A percentile compares a stretch with the other conserved stretches of the same genome.
Evolutionary conservation across 2,888 invertebrate genomes (phyloP).

Genomic region (Spialia ferax): DNA sequence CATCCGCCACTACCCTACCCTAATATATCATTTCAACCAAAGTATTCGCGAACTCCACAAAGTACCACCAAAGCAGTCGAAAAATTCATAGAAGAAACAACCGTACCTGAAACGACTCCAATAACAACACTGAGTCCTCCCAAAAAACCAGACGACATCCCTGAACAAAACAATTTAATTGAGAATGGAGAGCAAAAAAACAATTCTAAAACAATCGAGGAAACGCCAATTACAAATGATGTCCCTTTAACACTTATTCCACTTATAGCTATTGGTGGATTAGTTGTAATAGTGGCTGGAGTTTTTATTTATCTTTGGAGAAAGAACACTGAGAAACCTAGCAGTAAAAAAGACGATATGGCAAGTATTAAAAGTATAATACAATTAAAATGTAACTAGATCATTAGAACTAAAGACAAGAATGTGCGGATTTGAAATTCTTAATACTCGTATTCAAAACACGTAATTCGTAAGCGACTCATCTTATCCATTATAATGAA

Average conservation of each 20-base stretch:
- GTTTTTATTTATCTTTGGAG: slow-evolving; percentile 90
- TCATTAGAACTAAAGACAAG: too few species aligned
- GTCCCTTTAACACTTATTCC: slow-evolving; percentile 89
- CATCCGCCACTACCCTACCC: slow-evolving; percentile 62
- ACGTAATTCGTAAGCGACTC: slow-evolving; percentile 4
- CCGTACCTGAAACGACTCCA: slow-evolving; percentile 70
- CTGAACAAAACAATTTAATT: slow-evolving; percentile 54
- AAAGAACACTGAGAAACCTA: slow-evolving; percentile 88
- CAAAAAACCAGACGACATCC: slow-evolving; percentile 58
- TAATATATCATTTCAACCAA: slow-evolving; percentile 52
- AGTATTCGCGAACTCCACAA: slow-evolving; percentile 58
- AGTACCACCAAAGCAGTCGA: slow-evolving; percentile 68
- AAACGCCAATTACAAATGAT: slow-evolving; percentile 72
- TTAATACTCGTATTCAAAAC: not conserved
- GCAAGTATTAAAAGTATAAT: slow-evolving; percentile 69
- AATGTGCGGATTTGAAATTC: not conserved
- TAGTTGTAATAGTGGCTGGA: slow-evolving; percentile 89
- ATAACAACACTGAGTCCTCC: slow-evolving; percentile 61
- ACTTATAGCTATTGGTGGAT: slow-evolving; percentile 89
- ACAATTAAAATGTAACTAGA: not conserved
- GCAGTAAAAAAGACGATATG: slow-evolving; percentile 91
- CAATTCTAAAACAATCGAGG: slow-evolving; percentile 63
- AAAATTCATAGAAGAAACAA: slow-evolving; percentile 57
- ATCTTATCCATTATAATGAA: not conserved
- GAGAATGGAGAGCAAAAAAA: slow-evolving; percentile 57